A percentile compares a stretch with the other conserved stretches of the same genome.
Evolutionary conservation across 1,140 invertebrate species (phyloP).

Genomic region (Pentalonia nigronervosa): DNA sequence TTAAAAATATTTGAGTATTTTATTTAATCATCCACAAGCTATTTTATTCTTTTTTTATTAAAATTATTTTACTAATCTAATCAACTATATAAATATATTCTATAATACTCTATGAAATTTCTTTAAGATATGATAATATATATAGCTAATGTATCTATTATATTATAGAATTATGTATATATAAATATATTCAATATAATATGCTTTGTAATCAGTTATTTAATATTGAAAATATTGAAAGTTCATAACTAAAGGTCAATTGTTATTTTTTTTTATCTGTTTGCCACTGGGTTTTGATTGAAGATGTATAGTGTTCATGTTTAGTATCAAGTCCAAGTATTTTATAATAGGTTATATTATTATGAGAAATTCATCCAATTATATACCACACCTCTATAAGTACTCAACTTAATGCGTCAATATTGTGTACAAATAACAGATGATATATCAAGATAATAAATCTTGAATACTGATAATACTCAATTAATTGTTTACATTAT

Average conservation of each 20-base stretch:
- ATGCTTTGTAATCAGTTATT: neutral
- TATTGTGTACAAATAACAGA: neutral
- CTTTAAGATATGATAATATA: neutral
- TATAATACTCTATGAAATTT: neutral
- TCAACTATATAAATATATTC: neutral
- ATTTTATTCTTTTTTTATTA: neutral
- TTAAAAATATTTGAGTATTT: neutral
- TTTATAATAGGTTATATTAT: neutral
- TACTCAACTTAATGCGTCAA: neutral
- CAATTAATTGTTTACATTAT: neutral
- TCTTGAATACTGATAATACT: neutral
- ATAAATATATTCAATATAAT: neutral
- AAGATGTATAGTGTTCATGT: neutral
- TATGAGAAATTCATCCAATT: neutral
- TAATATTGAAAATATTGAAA: neutral
- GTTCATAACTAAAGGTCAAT: neutral
- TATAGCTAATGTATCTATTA: neutral
- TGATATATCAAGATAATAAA: no score
- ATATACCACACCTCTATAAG: slow-evolving; percentile 17
- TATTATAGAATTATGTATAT: neutral
- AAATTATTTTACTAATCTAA: neutral
- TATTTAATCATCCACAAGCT: neutral
- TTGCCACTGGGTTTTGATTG: neutral
- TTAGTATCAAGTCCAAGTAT: neutral
- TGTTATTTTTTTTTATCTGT: neutral